These are phyloP conservation scores for Oscheius sp. DNA, from an alignment of 2,888 invertebrate species.

Conservation along the genomic window DNA sequence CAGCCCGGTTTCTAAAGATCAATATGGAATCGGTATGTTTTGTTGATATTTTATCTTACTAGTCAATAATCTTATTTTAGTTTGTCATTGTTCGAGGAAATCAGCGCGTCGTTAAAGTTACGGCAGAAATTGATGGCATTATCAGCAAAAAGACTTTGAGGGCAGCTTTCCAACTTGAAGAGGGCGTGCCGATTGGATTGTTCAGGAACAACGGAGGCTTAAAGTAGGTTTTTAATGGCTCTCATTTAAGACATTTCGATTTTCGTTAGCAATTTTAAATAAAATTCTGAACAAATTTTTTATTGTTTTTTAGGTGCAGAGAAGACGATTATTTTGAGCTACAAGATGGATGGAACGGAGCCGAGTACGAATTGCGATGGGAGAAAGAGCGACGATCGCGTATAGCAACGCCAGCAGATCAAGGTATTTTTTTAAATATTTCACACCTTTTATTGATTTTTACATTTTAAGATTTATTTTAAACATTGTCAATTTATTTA, in stretches of 20 bases:
- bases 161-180: conserved; percentile 43
- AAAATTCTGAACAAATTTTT: conserved; percentile 49
- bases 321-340: conserved; percentile 41
- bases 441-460: conserved; percentile 33
- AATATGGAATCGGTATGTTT: conserved; percentile 40
- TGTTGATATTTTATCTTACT: conserved; percentile 49
- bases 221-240: conserved; percentile 43
- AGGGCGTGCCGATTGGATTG: conserved; percentile 44
- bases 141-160: conserved; percentile 40
- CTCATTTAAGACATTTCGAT: conserved; percentile 44
- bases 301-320: conserved; percentile 39
- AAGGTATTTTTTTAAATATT: conserved; percentile 40
- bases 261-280: conserved; percentile 50
- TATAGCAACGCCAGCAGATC: conserved; percentile 35
- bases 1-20: no score
- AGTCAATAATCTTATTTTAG: conserved; percentile 45
- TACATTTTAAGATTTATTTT: no score
- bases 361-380: conserved; percentile 46
- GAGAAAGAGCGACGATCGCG: conserved; percentile 44
- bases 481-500: no score
- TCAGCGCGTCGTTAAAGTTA: conserved; percentile 41
- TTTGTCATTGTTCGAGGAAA: conserved; percentile 43
- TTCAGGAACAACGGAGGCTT: conserved; percentile 41
- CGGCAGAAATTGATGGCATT: conserved; percentile 41
- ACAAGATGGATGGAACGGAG: conserved; percentile 44